Evolutionary conservation across 2,113 vertebrate species (phyloP).

Genomic region (Nerophis lumbriciformis): DNA sequence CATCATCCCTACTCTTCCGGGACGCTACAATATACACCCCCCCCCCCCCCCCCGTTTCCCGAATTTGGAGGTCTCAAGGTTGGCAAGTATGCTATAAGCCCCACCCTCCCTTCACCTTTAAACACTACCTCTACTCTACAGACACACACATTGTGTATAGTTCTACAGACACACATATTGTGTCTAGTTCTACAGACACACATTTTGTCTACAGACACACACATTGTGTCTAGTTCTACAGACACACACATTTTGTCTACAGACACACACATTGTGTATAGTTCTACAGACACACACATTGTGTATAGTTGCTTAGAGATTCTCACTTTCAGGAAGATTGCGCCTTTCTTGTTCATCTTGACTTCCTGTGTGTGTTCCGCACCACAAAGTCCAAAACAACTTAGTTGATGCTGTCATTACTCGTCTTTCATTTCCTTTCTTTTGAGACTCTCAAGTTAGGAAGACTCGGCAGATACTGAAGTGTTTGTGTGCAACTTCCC

Average conservation of each 20-base stretch:
- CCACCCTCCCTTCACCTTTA: conserved; percentile 29
- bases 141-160: conserved; percentile 3
- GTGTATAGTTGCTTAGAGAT: conserved; percentile 22
- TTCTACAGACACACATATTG: too few species aligned
- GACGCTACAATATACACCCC: too few species aligned
- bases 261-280: conserved; percentile 6
- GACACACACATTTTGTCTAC: conserved; percentile 7
- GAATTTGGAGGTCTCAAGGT: too few species aligned
- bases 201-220: too few species aligned
- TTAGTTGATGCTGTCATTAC: conserved; percentile 10
- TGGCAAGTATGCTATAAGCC: too few species aligned
- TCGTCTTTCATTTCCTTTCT: conserved; percentile 1
- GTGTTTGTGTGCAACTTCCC: not conserved
- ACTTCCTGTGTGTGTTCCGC: not conserved
- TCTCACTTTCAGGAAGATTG: conserved; percentile 1
- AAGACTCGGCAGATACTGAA: not conserved
- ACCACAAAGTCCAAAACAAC: too few species aligned
- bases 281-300: conserved; percentile 7
- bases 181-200: too few species aligned
- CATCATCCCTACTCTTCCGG: too few species aligned
- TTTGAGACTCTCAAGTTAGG: conserved; percentile 1
- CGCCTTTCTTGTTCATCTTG: conserved; percentile 1
- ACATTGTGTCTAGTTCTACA: conserved; percentile 14
- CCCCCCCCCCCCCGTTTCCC: too few species aligned
- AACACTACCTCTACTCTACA: conserved; percentile 55